phyloP scores from a whole-genome alignment of 2,888 invertebrate species.

The Mechanitis messenoides region DNA sequence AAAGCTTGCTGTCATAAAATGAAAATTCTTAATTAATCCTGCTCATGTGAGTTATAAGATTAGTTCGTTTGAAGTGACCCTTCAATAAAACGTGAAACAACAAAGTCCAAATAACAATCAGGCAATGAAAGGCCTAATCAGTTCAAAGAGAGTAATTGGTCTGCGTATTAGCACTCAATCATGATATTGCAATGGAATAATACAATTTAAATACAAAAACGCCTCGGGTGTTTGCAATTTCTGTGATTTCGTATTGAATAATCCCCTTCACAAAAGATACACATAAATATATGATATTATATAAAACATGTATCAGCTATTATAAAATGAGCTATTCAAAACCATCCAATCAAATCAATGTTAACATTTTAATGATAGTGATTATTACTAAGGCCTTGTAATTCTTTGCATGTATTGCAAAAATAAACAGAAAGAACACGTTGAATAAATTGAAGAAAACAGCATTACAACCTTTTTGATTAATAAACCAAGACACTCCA shows the following conservation, averaged over 20 bases:
- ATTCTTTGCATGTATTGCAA: too few relatives aligned
- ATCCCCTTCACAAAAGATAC: conserved; percentile 14
- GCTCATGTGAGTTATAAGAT: conserved; percentile 1
- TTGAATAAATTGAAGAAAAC: not conserved
- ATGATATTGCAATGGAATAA: conserved; percentile 34
- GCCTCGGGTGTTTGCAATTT: conserved; percentile 23
- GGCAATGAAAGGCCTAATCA: conserved; percentile 34
- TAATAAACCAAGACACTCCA: conserved; percentile 1
- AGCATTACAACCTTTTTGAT: not conserved
- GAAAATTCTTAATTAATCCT: conserved; percentile 1
- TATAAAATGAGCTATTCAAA: too few relatives aligned
- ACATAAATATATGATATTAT: not conserved
- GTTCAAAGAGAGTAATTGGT: conserved; percentile 35
- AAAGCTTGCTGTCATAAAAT: not conserved
- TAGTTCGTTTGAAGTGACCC: conserved; percentile 6
- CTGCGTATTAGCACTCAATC: conserved; percentile 34
- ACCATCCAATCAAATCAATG: too few relatives aligned
- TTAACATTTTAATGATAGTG: too few relatives aligned
- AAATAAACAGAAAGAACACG: not conserved
- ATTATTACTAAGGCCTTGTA: too few relatives aligned
- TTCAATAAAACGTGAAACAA: conserved; percentile 14
- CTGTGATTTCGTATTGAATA: conserved; percentile 20
- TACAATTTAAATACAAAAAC: conserved; percentile 35
- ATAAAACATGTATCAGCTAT: too few relatives aligned
- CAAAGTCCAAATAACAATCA: conserved; percentile 28